Evolutionary conservation across 2,113 vertebrate species (phyloP).

Genomic region (Epinephelus lanceolatus): DNA sequence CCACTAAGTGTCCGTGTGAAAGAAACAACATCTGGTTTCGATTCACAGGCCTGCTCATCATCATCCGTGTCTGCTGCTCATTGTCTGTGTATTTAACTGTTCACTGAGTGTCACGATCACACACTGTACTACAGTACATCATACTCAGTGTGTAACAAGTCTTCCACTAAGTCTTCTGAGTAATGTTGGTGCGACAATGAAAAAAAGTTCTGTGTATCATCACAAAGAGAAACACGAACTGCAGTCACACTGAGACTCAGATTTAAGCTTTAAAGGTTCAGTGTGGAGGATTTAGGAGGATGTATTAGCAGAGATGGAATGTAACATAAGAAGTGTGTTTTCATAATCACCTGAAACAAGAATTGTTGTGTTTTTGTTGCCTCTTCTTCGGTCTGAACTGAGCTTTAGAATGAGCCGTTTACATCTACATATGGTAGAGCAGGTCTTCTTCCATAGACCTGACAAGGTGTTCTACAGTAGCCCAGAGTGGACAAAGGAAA

Average conservation of each 20-base stretch:
- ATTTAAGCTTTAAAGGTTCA: slow-evolving; percentile 9
- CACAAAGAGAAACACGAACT: slow-evolving; percentile 20
- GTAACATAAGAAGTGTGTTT: too few species aligned
- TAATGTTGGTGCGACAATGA: not conserved
- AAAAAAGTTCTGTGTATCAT: slow-evolving; percentile 36
- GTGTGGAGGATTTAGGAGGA: too few species aligned
- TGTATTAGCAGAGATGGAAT: too few species aligned
- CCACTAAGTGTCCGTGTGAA: not conserved
- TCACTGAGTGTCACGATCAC: not conserved
- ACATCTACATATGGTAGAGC: too few species aligned
- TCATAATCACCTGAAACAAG: too few species aligned
- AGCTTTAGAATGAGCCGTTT: too few species aligned
- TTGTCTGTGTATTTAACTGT: not conserved
- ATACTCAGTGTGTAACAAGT: not conserved
- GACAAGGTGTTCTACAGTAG: too few species aligned
- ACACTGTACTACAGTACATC: not conserved
- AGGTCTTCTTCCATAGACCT: too few species aligned
- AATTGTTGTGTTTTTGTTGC: too few species aligned
- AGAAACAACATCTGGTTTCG: not conserved
- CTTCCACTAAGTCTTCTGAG: not conserved
- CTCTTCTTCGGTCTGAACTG: too few species aligned
- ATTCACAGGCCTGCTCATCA: not conserved
- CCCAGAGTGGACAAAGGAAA: too few species aligned
- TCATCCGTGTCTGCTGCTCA: not conserved
- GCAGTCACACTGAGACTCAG: slow-evolving; percentile 17